Conservation (phyloP, 2,888 invertebrate genomes). For the Drosophila multiciliata region DNA sequence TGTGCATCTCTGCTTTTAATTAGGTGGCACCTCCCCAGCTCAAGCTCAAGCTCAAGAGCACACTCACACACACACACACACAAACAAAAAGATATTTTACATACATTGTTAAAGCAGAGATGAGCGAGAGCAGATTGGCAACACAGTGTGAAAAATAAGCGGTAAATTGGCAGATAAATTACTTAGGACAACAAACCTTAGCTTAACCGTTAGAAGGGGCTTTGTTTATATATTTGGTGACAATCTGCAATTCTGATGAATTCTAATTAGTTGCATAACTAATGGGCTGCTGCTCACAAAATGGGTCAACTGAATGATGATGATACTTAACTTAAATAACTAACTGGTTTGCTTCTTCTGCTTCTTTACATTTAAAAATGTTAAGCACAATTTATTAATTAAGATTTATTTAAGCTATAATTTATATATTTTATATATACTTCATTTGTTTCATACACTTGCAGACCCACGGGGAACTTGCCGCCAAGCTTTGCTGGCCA, state of each 20-base stretch:
- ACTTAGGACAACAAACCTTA: conserved; percentile 10
- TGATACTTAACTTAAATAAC: background rate
- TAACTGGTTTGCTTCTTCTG: background rate
- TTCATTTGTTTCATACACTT: conserved; percentile 43
- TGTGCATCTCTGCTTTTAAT: conserved; percentile 52
- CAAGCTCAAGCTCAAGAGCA: conserved; percentile 14
- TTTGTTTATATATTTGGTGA: conserved; percentile 52
- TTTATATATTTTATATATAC: background rate
- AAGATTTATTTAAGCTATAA: background rate
- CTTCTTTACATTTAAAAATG: background rate
- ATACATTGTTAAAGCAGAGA: conserved; percentile 17
- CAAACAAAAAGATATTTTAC: conserved; percentile 6
- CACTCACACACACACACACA: background rate
- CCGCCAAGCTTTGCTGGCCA: conserved; percentile 78
- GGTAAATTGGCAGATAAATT: conserved; percentile 53
- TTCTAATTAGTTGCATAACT: conserved; percentile 67
- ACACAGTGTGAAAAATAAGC: conserved; percentile 70
- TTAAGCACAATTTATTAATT: background rate
- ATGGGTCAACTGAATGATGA: conserved; percentile 40
- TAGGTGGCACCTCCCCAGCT: conserved; percentile 47
- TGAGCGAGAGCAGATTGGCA: conserved; percentile 40
- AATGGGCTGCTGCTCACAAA: conserved; percentile 15
- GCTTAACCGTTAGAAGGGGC: conserved; percentile 63
- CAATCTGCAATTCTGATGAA: conserved; percentile 19
- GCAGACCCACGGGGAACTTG: conserved; percentile 86